Evolutionary conservation across 2,888 invertebrate genomes (phyloP).

Genomic region (Antheraea yamamai): DNA sequence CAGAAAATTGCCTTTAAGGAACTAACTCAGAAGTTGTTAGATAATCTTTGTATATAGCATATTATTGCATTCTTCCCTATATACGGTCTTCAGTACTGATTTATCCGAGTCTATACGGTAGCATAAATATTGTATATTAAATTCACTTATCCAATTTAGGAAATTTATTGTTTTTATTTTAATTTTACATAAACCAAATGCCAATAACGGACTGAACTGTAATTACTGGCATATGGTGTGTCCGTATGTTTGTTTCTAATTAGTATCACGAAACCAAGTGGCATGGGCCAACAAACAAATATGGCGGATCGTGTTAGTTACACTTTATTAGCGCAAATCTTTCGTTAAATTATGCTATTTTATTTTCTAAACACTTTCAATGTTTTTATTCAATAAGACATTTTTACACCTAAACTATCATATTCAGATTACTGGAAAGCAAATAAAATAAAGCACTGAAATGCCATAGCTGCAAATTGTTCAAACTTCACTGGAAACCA

Average conservation of each 20-base stretch:
- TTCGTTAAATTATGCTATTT: background rate
- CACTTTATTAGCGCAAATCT: background rate
- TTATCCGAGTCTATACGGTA: background rate
- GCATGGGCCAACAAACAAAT: background rate
- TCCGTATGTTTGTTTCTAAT: background rate
- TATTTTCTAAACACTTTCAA: background rate
- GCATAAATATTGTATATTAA: background rate
- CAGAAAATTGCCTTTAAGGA: background rate
- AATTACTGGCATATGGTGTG: background rate
- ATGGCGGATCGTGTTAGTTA: background rate
- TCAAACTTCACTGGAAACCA: too few species aligned
- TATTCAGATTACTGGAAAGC: too few species aligned
- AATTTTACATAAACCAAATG: background rate
- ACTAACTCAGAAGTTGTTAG: background rate
- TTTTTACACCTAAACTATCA: too few species aligned
- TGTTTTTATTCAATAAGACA: background rate
- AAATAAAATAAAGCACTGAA: too few species aligned
- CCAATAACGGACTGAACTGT: background rate
- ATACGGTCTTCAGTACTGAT: background rate
- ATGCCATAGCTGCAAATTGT: too few species aligned
- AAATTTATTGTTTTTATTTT: background rate
- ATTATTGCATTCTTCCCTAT: background rate
- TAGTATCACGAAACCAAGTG: background rate
- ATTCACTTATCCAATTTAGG: background rate
- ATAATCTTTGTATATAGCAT: background rate